A percentile compares a stretch with the other conserved stretches of the same genome.
phyloP scores from a whole-genome alignment of 2,113 vertebrate genomes.

The Podilymbus podiceps region DNA sequence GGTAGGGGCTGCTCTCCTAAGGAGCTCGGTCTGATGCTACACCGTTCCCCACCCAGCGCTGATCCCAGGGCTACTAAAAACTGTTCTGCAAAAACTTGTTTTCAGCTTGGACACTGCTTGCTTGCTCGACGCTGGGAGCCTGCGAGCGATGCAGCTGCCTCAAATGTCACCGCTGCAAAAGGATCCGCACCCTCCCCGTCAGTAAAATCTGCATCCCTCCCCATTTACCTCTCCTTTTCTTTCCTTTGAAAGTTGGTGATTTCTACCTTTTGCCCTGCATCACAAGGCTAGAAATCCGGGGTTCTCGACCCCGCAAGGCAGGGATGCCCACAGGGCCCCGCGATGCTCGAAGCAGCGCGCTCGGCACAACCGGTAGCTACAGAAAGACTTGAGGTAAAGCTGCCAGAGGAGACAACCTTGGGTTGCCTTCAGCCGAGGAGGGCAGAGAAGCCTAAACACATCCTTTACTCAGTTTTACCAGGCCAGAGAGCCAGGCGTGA shows the following conservation, averaged over 20 bases:
- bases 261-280: not conserved
- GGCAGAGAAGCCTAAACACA: not conserved
- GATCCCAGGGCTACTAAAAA: not conserved
- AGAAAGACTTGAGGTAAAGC: not conserved
- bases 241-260: not conserved
- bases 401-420: rapidly evolving
- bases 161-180: rapidly evolving
- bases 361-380: not conserved
- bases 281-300: not conserved
- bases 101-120: not conserved
- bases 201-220: not conserved
- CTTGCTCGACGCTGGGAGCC: not conserved
- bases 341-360: rapidly evolving
- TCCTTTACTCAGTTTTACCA: not conserved
- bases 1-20: not conserved
- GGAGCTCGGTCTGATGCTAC: not conserved
- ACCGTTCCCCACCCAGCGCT: not conserved
- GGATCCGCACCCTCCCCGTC: not conserved
- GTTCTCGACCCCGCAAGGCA: not conserved
- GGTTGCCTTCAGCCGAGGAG: not conserved
- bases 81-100: not conserved
- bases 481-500: not conserved
- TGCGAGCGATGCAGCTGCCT: not conserved
- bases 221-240: not conserved
- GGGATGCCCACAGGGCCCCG: not conserved